Base-by-base conservation (phyloP, 2,113 vertebrate genomes). In the Nannobrachium achirus region DNA sequence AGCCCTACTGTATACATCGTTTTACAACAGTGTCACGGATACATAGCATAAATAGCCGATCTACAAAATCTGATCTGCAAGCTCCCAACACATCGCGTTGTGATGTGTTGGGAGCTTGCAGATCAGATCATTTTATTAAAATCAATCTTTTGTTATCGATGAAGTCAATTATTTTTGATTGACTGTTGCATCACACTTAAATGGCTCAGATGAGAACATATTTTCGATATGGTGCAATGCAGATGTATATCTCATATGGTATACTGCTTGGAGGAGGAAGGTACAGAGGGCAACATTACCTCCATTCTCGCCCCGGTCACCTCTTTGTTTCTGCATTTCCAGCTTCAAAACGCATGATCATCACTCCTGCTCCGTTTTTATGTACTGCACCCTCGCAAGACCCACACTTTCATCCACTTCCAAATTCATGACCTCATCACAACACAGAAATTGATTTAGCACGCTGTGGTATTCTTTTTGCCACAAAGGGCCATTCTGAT, bases 381-480 rank as follows among this genome's bases (percentile, higher is more conserved):
- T 78, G 80, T 80, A 74, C 79, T 51, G 48, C 55, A 39, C 76
- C 72, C 77, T 80, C 76, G 63, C 73, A n/a, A 33, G 70, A 76
- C 75, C 77, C 77, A 83, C 88, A 78, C 82, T 89, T 86, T 86
- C 81, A 84, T 79, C 86, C 74, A 79, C 45, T 63, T 78, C 51
- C 75, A 87, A 89, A 91, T 89, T 85, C 89, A 90, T 82, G 81
- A 90, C 88, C 86, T 90, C 89, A 86, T 91, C 89, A 85, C 60
- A 86, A 86, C 79, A 83, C 63, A 58, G 81, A 85, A 88, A 90
- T 89, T 88, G 87, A 90, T 90, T 91, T 87, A 82, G 78, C 84
- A 86, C 84, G 82, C 88, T 77, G 56, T 68, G 73, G 80, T 88
- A 33, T 82, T 86, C 76, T 74, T 78, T 75, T 81, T 13, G 69